phyloP scores from a whole-genome alignment of 2,888 invertebrate genomes.

The Lasioglossum vierecki region DNA sequence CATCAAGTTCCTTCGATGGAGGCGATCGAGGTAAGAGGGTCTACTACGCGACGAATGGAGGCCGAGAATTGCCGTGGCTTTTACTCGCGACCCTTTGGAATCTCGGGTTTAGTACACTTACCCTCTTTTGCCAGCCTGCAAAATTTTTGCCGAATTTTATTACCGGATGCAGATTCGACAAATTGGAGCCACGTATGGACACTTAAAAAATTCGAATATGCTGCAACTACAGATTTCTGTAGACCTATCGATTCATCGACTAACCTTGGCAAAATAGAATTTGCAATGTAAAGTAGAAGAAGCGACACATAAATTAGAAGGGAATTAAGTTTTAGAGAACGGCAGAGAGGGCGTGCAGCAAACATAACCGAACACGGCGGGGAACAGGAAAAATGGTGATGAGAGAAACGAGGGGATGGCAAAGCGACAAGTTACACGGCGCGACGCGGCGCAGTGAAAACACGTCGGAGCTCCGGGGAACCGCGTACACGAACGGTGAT shows the following conservation, averaged over 20 bases:
- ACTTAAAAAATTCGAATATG: not conserved
- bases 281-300: no score
- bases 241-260: not conserved
- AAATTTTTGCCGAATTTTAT: not conserved
- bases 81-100: constrained; percentile 57
- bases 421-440: constrained; percentile 6
- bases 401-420: not conserved
- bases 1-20: constrained; percentile 53
- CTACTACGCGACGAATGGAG: constrained; percentile 8
- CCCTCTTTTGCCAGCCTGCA: not conserved
- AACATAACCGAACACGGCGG: not conserved
- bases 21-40: not conserved
- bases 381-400: not conserved
- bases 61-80: constrained; percentile 64
- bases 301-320: not conserved
- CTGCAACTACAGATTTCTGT: not conserved
- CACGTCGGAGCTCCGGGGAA: not conserved
- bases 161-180: not conserved
- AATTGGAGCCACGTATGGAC: not conserved
- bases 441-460: constrained; percentile 2
- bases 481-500: constrained; percentile 23
- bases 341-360: not conserved
- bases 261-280: not conserved
- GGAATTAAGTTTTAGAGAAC: not conserved
- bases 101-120: constrained; percentile 43